phyloP scores from a whole-genome alignment of 2,797 vertebrate genomes.

The Acipenser transmontanus region DNA sequence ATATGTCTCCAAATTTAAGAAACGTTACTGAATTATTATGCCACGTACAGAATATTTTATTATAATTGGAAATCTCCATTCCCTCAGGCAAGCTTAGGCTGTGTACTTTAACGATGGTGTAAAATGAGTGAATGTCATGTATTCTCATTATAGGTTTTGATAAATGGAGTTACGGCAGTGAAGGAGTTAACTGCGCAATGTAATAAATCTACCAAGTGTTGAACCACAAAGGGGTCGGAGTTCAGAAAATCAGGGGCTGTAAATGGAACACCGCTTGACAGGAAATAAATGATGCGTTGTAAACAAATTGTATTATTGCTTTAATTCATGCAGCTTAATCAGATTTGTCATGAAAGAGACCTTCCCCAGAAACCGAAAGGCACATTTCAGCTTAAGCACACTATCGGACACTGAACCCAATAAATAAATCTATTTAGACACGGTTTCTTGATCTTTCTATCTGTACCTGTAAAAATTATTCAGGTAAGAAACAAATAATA shows the following conservation, averaged over 20 bases:
- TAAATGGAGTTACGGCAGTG: slow-evolving; percentile 45
- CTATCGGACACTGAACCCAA: slow-evolving; percentile 12
- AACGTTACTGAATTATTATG: too few relatives aligned
- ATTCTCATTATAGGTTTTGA: slow-evolving; percentile 44
- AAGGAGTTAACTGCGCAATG: slow-evolving; percentile 39
- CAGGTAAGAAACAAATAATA: too few relatives aligned
- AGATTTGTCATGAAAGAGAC: slow-evolving; percentile 52
- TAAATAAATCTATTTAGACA: slow-evolving; percentile 22
- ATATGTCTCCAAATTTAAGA: too few relatives aligned
- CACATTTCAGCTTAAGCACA: slow-evolving; percentile 21
- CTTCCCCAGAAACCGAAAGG: slow-evolving; percentile 39
- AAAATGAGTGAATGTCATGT: neutral
- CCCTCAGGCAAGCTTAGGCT: neutral
- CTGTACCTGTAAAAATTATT: slow-evolving; percentile 39
- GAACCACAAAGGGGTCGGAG: slow-evolving; percentile 52
- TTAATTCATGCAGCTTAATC: slow-evolving; percentile 71
- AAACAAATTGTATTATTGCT: slow-evolving; percentile 70
- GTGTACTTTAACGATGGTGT: neutral
- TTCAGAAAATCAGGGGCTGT: slow-evolving; percentile 47
- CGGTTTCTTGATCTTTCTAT: slow-evolving; percentile 36
- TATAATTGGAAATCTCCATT: neutral
- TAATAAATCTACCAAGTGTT: slow-evolving; percentile 52
- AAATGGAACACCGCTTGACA: slow-evolving; percentile 52
- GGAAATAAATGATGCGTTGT: slow-evolving; percentile 65
- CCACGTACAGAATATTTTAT: too few relatives aligned